phyloP scores from a whole-genome alignment of 2,888 invertebrate species.

The Chloroclysta siterata region DNA sequence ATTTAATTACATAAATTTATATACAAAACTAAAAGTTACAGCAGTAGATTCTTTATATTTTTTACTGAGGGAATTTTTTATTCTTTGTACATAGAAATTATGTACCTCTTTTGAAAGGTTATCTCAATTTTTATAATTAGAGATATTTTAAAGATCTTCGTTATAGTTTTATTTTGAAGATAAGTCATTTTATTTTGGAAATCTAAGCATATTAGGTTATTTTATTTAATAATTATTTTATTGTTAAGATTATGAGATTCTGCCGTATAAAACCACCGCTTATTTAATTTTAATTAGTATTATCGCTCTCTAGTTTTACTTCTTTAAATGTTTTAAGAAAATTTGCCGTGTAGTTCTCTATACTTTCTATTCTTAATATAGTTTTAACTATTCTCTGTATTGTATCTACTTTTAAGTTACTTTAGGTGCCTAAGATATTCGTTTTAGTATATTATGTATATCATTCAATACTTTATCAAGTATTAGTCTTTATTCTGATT shows the following conservation, averaged over 20 bases:
- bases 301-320: conserved; percentile 22
- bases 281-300: conserved; percentile 12
- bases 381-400: neutral
- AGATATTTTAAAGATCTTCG: conserved; percentile 33
- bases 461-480: too few relatives aligned
- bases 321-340: conserved; percentile 4
- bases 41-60: conserved; percentile 6
- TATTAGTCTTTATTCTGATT: too few relatives aligned
- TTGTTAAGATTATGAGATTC: conserved; percentile 29
- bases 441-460: too few relatives aligned
- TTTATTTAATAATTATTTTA: conserved; percentile 32
- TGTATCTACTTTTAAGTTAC: neutral
- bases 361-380: neutral
- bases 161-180: conserved; percentile 36
- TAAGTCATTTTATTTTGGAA: conserved; percentile 38
- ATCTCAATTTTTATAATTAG: conserved; percentile 32
- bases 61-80: conserved; percentile 19
- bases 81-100: conserved; percentile 37
- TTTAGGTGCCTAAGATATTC: too few relatives aligned
- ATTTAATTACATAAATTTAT: conserved; percentile 7
- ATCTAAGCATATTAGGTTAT: conserved; percentile 23
- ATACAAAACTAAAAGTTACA: neutral
- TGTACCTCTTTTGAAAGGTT: conserved; percentile 32
- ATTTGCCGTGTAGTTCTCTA: neutral
- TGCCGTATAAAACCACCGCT: conserved; percentile 33